These are phyloP conservation scores for Montipora efflorescens DNA, from an alignment of 64 coral and sea anemone species.

Conservation along the genomic window DNA sequence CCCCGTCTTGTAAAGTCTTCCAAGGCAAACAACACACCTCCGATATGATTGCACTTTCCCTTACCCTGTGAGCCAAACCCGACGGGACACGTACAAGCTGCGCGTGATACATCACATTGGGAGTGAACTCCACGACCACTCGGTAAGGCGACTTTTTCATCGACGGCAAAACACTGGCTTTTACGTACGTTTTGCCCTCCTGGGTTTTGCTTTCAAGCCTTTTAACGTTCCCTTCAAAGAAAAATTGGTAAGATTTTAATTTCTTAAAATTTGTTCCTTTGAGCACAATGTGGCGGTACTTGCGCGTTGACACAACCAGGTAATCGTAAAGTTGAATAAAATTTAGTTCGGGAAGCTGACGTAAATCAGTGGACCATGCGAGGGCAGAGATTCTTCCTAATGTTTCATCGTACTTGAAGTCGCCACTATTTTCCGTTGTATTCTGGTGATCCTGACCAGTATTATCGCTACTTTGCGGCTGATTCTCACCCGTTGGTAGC, in stretches of 20 bases:
- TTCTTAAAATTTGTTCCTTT: conserved; percentile 17
- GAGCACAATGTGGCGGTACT: conserved; percentile 5
- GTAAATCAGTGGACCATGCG: conserved; percentile 19
- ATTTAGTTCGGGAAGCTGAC: conserved; percentile 16
- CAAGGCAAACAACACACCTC: too few species aligned
- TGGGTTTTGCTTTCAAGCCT: too few species aligned
- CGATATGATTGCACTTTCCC: too few species aligned
- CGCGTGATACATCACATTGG: too few species aligned
- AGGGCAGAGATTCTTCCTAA: conserved; percentile 1
- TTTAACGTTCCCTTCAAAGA: conserved; percentile 14
- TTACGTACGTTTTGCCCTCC: too few species aligned
- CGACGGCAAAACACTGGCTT: too few species aligned
- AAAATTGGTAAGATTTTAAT: conserved; percentile 21
- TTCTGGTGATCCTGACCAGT: conserved; percentile 5
- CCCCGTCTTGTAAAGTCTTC: too few species aligned
- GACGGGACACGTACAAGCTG: too few species aligned
- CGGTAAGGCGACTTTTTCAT: too few species aligned
- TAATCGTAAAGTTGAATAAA: conserved; percentile 8
- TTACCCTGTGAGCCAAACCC: too few species aligned
- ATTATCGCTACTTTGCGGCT: conserved; percentile 15
- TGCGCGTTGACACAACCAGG: conserved; percentile 22
- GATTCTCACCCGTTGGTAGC: not conserved
- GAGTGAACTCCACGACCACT: too few species aligned
- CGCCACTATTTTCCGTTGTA: not conserved
- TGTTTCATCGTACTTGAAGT: conserved; percentile 13